Percentiles rank a stretch among this genome's conserved stretches.
These are phyloP conservation scores for Ceriagrion tenellum DNA, from an alignment of 2,888 invertebrate genomes.

Conservation along the genomic window DNA sequence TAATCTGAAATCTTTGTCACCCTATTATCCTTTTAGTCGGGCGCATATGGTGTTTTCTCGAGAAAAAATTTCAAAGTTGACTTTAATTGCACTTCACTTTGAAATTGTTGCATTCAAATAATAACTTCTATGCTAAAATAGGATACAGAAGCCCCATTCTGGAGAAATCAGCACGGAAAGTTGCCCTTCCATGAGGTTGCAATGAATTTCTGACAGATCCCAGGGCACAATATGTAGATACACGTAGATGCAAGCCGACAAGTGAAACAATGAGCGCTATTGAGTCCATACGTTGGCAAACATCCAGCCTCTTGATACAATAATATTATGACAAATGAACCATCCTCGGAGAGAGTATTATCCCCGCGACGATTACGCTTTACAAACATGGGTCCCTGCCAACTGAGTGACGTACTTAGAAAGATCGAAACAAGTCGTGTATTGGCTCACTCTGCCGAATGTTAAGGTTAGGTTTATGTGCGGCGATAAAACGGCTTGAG, in stretches of 20 bases:
- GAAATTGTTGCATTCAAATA: too few relatives aligned
- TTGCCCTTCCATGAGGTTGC: background rate
- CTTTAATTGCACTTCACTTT: too few relatives aligned
- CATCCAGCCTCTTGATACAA: background rate
- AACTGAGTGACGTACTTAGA: slow-evolving; percentile 49
- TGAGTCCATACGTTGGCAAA: background rate
- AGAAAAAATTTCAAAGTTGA: too few relatives aligned
- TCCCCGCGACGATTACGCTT: background rate
- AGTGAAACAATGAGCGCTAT: background rate
- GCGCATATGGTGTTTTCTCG: too few relatives aligned
- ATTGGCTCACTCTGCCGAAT: slow-evolving; percentile 63
- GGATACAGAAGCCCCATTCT: too few relatives aligned
- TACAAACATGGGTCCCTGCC: background rate
- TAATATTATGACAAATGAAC: slow-evolving; percentile 2
- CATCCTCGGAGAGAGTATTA: background rate
- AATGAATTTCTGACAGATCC: background rate
- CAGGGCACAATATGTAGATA: background rate
- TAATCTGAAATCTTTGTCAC: too few relatives aligned
- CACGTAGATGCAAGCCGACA: background rate
- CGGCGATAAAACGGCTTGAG: slow-evolving; percentile 59
- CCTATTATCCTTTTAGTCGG: too few relatives aligned
- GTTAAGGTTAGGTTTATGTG: slow-evolving; percentile 62
- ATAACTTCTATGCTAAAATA: too few relatives aligned
- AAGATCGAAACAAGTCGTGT: slow-evolving; percentile 43
- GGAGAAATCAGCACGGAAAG: background rate